These are phyloP conservation scores for Ophion slaviceki DNA, from an alignment of 2,888 invertebrate genomes.

Conservation along the genomic window DNA sequence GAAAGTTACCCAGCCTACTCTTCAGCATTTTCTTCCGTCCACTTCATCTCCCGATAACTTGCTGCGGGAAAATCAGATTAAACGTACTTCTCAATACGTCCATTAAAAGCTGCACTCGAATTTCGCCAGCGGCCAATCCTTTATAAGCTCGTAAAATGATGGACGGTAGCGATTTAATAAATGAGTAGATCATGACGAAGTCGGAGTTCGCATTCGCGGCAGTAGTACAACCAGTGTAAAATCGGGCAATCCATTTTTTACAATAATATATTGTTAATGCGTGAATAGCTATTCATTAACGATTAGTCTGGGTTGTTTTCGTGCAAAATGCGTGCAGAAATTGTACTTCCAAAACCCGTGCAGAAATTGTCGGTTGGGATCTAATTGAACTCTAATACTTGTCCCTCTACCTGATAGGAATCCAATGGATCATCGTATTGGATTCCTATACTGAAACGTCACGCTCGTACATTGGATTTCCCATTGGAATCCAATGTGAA, in stretches of 20 bases:
- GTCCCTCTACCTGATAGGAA: too few species aligned
- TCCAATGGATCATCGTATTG: too few species aligned
- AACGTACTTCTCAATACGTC: slow-evolving; percentile 16
- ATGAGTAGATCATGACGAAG: neutral
- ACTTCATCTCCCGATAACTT: neutral
- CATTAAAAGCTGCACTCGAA: neutral
- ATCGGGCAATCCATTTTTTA: neutral
- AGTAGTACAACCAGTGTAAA: neutral
- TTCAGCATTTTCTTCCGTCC: neutral
- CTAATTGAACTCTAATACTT: too few species aligned
- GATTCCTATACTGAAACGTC: too few species aligned
- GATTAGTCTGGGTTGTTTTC: too few species aligned
- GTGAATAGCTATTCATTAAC: neutral
- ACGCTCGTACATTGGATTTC: too few species aligned
- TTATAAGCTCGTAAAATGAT: neutral
- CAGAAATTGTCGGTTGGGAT: too few species aligned
- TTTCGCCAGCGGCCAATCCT: neutral
- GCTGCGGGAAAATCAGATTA: slow-evolving; percentile 43
- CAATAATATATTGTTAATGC: neutral
- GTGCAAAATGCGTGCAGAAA: too few species aligned
- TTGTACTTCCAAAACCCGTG: too few species aligned
- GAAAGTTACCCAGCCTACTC: slow-evolving; percentile 51
- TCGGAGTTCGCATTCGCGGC: neutral
- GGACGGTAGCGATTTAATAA: neutral
- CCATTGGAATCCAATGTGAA: too few species aligned